Base-by-base conservation (phyloP, 2,888 invertebrate species). In the Callyntrura guangdongensis region DNA sequence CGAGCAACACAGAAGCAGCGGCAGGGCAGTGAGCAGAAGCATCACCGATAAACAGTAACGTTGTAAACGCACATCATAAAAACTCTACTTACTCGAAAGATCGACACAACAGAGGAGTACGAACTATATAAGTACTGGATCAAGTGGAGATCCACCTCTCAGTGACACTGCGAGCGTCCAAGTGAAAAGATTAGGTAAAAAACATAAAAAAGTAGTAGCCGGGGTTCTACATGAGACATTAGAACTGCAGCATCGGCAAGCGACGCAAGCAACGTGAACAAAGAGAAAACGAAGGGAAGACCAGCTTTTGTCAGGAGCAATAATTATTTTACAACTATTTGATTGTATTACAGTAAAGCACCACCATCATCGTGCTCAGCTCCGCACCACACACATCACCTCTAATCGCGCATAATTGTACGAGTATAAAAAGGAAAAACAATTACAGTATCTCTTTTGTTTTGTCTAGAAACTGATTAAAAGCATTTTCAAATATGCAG, bases 101-200 rank as follows among this genome's bases (percentile, higher is more conserved):
- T 82, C 17, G 49, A 61, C 11, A 83, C 72, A 67, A 36, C 36
- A 74, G 69, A 11, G 22, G 27, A 11, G 47, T 25, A 82, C 27
- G 67, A 86, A 90, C 86, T 86, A 91, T 91, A 91, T 91, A 91
- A 91, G 86, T 91, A 91, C 90, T 91, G 90, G 90, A 91, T 91
- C 86, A 86, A 86, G 86, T 87, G 36, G 84, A 85, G 81, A 84
- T 88, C 92, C 88, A 86, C 67, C 67, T 86, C 92, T 92, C 92
- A 92, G 92, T 92, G 90, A 91, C 91, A 92, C 89, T 89, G 86
- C 88, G 88, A 91, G 88, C 90, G 92, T 91, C 92, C 90, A 82
- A 92, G 92, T 91, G 92, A 91, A 92, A 90, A 91, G 92, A 92
- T 86, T 86, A 81, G 53, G 87, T 56, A 85, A 61, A 81, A 82